Conservation (phyloP, 2,888 invertebrate species). For the Pegoplata infirma region DNA sequence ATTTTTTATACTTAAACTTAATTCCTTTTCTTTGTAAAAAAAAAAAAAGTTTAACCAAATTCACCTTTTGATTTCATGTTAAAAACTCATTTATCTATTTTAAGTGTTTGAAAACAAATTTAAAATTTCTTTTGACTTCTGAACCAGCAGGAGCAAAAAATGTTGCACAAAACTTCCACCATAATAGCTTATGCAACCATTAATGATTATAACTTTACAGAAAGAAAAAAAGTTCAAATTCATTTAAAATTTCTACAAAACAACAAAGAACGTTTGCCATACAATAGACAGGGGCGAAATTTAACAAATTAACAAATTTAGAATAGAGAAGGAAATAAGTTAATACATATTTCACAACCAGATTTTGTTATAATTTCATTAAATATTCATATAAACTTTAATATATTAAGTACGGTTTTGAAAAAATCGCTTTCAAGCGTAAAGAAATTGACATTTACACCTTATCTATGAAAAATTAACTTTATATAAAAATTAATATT, state of each 20-base stretch:
- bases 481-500: too few relatives aligned
- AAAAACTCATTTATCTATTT: slow-evolving; percentile 27
- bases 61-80: slow-evolving; percentile 19
- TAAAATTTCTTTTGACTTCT: background rate
- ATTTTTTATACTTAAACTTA: background rate
- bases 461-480: too few relatives aligned
- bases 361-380: too few relatives aligned
- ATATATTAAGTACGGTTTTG: too few relatives aligned
- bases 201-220: slow-evolving; percentile 36
- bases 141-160: too few relatives aligned
- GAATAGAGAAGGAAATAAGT: too few relatives aligned
- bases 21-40: background rate
- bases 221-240: slow-evolving; percentile 33
- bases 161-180: background rate
- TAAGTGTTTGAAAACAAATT: background rate
- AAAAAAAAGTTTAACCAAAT: background rate
- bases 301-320: too few relatives aligned
- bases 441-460: too few relatives aligned
- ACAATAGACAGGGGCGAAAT: too few relatives aligned
- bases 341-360: too few relatives aligned
- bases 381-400: too few relatives aligned
- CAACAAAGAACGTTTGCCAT: background rate
- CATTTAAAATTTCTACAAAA: slow-evolving; percentile 14
- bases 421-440: too few relatives aligned
- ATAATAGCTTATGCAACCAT: slow-evolving; percentile 37